Base-by-base conservation (phyloP, 2,113 vertebrate genomes). In the Typhlomys cinereus region DNA sequence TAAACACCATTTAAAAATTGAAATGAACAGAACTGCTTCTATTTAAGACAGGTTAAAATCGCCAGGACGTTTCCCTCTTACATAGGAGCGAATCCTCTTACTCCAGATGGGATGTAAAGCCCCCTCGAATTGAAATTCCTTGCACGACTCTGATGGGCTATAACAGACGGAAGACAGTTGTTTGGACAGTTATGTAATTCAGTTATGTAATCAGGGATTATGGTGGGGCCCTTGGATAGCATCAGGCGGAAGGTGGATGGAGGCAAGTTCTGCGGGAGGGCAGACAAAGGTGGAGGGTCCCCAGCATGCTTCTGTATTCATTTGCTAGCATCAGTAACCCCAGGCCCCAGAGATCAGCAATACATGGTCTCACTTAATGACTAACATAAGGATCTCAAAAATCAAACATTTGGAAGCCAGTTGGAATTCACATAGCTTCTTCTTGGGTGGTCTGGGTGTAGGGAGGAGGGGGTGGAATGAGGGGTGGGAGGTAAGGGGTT, bases 101-200 rank as follows among this genome's bases (percentile, higher is more conserved):
- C 86, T 95, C 92, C 95, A 97, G 96, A 95, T 95, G 93, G 96
- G 61, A 73, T 71, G 39, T 88, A 94, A 96, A 96, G 79, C 93
- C 94, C 50, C n/a, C 92, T 97, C 95, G 95, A 95, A 95, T 81
- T 94, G 95, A 95, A 96, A 95, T 95, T 95, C 93, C 88, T 86
- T 83, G 82, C 85, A 74, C 1, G 85, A 79, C 92, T 89, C 61
- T 54, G 79, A 66, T 73, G 89, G 93, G 92, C 80, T 93, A 89
- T 84, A 88, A 70, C 95, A 95, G 94, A 96, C 89, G 90, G 93
- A 90, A 44, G 71, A 44, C 96, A 74, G 87, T 83, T 88, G 76
- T 93, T 82, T 86, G 83, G 83, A 34, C n/a, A 64, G 79, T 94
- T 89, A 90, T 78, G 50, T 76, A 93, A 92, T 70, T 95, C 85